Percentiles rank a stretch among this genome's conserved stretches.
These are phyloP conservation scores for Melanotaenia pygmaea DNA, from an alignment of 2,797 vertebrate genomes.

Conservation along the genomic window DNA sequence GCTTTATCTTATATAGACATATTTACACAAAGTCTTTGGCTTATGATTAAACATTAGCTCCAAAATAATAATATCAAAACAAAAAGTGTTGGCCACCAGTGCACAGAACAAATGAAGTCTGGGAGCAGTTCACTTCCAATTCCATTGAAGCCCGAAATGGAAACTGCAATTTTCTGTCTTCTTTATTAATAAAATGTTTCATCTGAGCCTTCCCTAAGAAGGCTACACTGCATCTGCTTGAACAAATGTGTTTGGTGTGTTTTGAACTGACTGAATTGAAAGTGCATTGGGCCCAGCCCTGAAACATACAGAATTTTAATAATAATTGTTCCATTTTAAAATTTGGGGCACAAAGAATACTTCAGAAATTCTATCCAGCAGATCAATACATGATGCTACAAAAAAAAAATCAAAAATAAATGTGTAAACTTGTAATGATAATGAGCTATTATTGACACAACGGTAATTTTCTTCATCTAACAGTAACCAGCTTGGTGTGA, in stretches of 20 bases:
- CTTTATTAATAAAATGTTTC: not conserved
- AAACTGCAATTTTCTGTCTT: conserved; percentile 18
- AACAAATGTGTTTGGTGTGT: conserved; percentile 14
- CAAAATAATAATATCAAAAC: conserved; percentile 77
- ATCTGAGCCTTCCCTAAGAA: conserved; percentile 26
- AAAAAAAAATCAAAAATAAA: conserved; percentile 34
- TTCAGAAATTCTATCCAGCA: conserved; percentile 52
- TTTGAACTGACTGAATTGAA: conserved; percentile 67
- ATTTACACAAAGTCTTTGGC: conserved; percentile 99
- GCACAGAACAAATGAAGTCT: conserved; percentile 87
- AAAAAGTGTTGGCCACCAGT: conserved; percentile 90
- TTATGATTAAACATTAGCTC: conserved; percentile 94
- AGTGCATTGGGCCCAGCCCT: conserved; percentile 77
- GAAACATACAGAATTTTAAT: conserved; percentile 73
- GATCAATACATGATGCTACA: conserved; percentile 45
- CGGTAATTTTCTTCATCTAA: conserved; percentile 21
- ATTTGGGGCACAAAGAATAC: conserved; percentile 41
- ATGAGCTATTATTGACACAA: not conserved
- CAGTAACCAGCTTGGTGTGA: conserved; percentile 12
- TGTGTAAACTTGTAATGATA: conserved; percentile 15
- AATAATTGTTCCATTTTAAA: conserved; percentile 71
- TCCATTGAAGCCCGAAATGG: conserved; percentile 58
- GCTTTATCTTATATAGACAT: conserved; percentile 99
- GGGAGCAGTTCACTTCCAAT: conserved; percentile 69
- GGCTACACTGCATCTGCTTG: not conserved